These are phyloP conservation scores for Pelagia noctiluca DNA, from an alignment of 30 jellyfish, hydroid and myxozoan genomes.

Conservation along the genomic window DNA sequence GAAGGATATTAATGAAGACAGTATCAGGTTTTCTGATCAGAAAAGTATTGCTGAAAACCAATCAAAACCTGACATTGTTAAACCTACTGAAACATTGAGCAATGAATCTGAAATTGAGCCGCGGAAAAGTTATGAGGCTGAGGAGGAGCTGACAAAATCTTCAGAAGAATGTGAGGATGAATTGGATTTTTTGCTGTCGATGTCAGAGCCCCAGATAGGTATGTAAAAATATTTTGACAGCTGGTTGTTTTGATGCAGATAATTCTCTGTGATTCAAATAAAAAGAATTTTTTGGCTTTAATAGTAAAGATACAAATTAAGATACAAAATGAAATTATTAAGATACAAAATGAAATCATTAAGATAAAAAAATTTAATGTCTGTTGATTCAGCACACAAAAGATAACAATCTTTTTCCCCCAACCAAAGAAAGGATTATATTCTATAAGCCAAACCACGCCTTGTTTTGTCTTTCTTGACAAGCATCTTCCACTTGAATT, in stretches of 20 bases:
- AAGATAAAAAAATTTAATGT: too few relatives aligned
- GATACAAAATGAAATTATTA: too few relatives aligned
- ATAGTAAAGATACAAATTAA: too few relatives aligned
- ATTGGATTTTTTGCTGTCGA: constrained; percentile 30
- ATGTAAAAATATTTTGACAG: not conserved
- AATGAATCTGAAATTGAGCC: too few relatives aligned
- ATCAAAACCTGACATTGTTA: not conserved
- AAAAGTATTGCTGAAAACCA: not conserved
- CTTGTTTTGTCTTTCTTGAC: constrained; percentile 1
- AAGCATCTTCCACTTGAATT: not conserved
- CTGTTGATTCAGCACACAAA: too few relatives aligned
- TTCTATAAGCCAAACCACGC: constrained; percentile 6
- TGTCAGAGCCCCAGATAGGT: constrained; percentile 1
- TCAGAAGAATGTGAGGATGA: constrained; percentile 35
- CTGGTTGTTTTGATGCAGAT: constrained; percentile 2
- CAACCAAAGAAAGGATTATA: too few relatives aligned
- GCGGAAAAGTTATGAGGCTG: not conserved
- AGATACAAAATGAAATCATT: too few relatives aligned
- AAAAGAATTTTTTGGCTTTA: too few relatives aligned
- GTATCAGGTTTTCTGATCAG: too few relatives aligned
- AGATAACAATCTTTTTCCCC: too few relatives aligned
- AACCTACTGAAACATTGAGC: not conserved
- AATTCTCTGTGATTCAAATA: too few relatives aligned
- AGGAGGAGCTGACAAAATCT: not conserved
- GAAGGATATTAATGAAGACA: too few relatives aligned